Base-by-base conservation (phyloP, 2,888 invertebrate genomes). In the Drosophila emarginata region DNA sequence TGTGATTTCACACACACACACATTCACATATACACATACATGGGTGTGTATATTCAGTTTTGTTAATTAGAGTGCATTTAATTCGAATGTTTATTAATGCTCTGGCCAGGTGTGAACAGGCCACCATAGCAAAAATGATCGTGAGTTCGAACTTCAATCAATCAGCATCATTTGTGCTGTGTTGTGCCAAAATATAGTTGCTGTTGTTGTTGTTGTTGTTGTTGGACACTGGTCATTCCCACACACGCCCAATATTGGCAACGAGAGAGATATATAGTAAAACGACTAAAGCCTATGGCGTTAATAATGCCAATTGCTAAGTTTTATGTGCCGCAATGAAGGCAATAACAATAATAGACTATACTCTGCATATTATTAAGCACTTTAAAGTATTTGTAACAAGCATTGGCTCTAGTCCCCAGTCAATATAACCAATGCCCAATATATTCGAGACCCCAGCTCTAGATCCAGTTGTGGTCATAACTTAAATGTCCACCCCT, bases 281-380 rank as follows among this genome's bases (percentile, higher is more conserved):
- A 73, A 73, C 63, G 75, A 63, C 37, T 59, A 45, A 58, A 72
- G 86, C 86, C 82, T 76, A 79, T 86, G 80, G 86, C 82, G 82
- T 82, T 83, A 80, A 80, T 82, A 82, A 86, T 82, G 83, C 82
- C 86, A 82, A 82, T 82, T 82, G 82, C 80, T 12, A 74, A 66
- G 75, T 65, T 71, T 71, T 71, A 71, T 71, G 71, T 62, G 61
- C 74, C 53, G 57, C 69, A 65, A 62, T 74, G 61, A 69, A 62
- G 61, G 45, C 70, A 74, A 71, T 75, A 75, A 75, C 72, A 72
- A 75, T 87, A 86, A 83, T 80, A 82, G 76, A 87, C 87, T 11
- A 45, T 18, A 45, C 45, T 45, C 45, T 87, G 85, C 85, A 84
- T 84, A 82, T 77, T 85, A 82, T 87, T 85, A 80, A 85, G 83